These are phyloP conservation scores for Folsomia candida DNA, from an alignment of 2,888 invertebrate genomes.

Conservation along the genomic window DNA sequence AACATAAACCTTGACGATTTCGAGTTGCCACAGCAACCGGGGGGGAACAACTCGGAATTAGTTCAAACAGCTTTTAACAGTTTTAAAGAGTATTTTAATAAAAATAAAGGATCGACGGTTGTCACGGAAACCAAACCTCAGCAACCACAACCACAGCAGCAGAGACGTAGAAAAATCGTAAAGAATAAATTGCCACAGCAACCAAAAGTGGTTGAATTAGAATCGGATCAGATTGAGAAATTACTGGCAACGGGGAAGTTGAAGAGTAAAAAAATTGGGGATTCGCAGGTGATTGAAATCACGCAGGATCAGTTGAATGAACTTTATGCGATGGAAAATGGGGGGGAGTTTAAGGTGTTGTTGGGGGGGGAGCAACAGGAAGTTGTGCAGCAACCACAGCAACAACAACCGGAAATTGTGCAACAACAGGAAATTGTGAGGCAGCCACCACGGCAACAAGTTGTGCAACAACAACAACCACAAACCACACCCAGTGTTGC, in stretches of 20 bases:
- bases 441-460: not conserved
- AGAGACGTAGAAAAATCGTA: constrained; percentile 22
- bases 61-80: constrained; percentile 21
- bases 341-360: constrained; percentile 24
- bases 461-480: not conserved
- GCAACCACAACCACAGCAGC: not conserved
- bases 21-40: constrained; percentile 26
- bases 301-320: constrained; percentile 30
- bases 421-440: not conserved
- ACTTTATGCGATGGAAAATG: constrained; percentile 20
- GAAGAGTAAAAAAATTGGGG: constrained; percentile 16
- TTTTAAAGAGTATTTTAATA: constrained; percentile 31
- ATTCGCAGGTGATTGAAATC: constrained; percentile 31
- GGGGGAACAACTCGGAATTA: constrained; percentile 19
- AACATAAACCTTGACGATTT: constrained; percentile 36
- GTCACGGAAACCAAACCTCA: not conserved
- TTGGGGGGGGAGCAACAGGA: constrained; percentile 14
- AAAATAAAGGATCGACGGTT: not conserved
- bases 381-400: not conserved
- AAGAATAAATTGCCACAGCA: constrained; percentile 17
- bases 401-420: not conserved
- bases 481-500: no score
- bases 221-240: constrained; percentile 31
- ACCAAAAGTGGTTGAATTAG: constrained; percentile 34
- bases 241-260: constrained; percentile 27